Conservation (phyloP, 2,113 vertebrate genomes). For the Accipiter virgatus region DNA sequence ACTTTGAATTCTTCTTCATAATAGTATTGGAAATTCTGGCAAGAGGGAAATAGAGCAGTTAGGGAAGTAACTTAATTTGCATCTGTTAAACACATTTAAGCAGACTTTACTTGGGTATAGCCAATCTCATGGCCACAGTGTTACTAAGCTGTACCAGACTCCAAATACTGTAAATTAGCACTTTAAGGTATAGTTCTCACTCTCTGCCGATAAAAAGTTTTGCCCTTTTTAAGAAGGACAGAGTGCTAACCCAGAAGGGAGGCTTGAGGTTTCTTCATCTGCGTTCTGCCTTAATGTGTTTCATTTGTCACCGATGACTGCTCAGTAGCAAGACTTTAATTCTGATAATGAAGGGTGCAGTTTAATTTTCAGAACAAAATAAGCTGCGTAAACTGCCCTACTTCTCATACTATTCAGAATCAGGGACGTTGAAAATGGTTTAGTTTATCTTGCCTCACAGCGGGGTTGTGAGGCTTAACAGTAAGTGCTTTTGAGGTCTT, state of each 20-base stretch:
- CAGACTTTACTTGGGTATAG: neutral
- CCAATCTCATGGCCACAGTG: neutral
- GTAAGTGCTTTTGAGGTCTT: neutral
- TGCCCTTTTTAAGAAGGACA: neutral
- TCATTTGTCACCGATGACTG: conserved; percentile 22
- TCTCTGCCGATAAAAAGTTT: neutral
- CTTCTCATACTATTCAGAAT: neutral
- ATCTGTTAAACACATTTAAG: neutral
- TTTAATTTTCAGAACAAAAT: neutral
- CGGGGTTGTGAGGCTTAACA: neutral
- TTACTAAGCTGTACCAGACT: conserved; percentile 12
- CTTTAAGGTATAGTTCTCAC: conserved; percentile 55
- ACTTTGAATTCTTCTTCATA: conserved; percentile 16
- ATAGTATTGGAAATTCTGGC: neutral
- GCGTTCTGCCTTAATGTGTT: conserved; percentile 42
- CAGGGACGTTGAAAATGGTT: neutral
- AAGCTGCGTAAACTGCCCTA: conserved; percentile 3
- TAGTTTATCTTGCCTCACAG: neutral
- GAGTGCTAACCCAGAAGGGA: neutral
- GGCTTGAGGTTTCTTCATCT: conserved; percentile 13
- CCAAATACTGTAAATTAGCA: conserved; percentile 53
- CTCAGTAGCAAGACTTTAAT: neutral
- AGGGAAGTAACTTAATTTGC: neutral
- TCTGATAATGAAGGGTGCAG: neutral
- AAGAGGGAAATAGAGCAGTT: neutral